phyloP scores from a whole-genome alignment of 2,113 vertebrate genomes.

The Morone chrysops region DNA sequence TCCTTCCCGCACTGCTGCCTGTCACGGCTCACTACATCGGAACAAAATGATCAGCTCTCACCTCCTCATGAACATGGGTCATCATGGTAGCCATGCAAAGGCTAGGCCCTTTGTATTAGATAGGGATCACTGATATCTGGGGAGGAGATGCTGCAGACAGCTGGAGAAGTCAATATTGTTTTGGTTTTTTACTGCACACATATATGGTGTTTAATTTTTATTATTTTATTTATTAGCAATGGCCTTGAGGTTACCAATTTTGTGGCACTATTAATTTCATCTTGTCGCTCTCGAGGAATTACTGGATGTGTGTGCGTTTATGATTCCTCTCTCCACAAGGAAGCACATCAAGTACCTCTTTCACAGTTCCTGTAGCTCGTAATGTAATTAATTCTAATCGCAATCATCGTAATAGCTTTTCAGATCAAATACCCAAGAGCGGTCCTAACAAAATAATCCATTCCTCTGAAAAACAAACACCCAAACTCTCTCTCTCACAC shows the following conservation, averaged over 20 bases:
- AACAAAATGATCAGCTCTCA: slow-evolving; percentile 81
- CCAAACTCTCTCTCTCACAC: slow-evolving; percentile 44
- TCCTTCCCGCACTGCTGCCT: slow-evolving; percentile 77
- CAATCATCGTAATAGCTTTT: slow-evolving; percentile 82
- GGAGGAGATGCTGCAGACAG: slow-evolving; percentile 37
- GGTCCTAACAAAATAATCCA: slow-evolving; percentile 78
- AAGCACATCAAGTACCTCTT: slow-evolving; percentile 62
- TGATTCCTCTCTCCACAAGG: slow-evolving; percentile 57
- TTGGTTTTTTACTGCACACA: slow-evolving; percentile 44
- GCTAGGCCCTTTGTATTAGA: slow-evolving; percentile 72
- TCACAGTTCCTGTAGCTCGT: slow-evolving; percentile 70
- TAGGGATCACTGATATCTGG: slow-evolving; percentile 73
- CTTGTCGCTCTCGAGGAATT: slow-evolving; percentile 51
- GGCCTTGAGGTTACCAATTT: slow-evolving; percentile 55
- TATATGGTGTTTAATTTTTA: slow-evolving; percentile 60
- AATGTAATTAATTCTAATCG: slow-evolving; percentile 82
- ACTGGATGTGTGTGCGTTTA: slow-evolving; percentile 29
- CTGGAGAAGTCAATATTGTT: slow-evolving; percentile 62
- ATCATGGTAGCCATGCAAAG: slow-evolving; percentile 69
- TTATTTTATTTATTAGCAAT: slow-evolving; percentile 49
- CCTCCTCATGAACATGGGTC: slow-evolving; percentile 79
- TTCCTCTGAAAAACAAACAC: slow-evolving; percentile 77
- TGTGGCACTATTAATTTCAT: slow-evolving; percentile 66
- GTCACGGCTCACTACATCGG: slow-evolving; percentile 80
- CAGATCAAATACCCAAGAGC: slow-evolving; percentile 82